phyloP scores from a whole-genome alignment of 2,797 vertebrate species.

The Scyliorhinus canicula region DNA sequence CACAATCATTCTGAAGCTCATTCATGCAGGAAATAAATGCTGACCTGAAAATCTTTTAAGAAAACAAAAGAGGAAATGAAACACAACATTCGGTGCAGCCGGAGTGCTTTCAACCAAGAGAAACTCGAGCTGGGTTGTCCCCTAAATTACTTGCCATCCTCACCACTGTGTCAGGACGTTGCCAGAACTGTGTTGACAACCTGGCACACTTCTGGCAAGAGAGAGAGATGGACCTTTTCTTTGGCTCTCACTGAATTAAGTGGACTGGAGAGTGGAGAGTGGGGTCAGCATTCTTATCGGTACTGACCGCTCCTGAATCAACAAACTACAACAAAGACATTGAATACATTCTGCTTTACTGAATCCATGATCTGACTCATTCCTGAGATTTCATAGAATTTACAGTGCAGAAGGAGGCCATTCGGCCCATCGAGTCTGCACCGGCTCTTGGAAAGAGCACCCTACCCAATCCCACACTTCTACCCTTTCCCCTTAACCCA shows the following conservation, averaged over 20 bases:
- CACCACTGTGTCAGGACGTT: background rate
- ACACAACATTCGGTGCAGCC: background rate
- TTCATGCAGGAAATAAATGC: slow-evolving; percentile 52
- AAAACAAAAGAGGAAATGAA: background rate
- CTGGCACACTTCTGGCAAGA: background rate
- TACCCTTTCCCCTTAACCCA: too few relatives aligned
- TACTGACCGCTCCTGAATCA: background rate
- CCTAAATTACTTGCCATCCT: background rate
- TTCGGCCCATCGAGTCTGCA: too few relatives aligned
- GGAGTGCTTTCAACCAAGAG: background rate
- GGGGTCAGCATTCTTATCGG: background rate
- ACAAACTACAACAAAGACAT: background rate
- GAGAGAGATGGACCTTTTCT: background rate
- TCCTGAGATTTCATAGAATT: too few relatives aligned
- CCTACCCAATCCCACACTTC: too few relatives aligned
- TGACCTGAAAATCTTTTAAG: slow-evolving; percentile 51
- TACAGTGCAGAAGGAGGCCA: too few relatives aligned
- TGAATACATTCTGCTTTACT: background rate
- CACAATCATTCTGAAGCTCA: slow-evolving; percentile 52
- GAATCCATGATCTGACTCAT: background rate
- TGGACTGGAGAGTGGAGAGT: background rate
- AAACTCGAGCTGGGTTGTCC: too few relatives aligned
- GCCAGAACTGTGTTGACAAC: background rate
- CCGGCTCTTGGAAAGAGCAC: too few relatives aligned
- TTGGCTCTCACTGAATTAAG: too few relatives aligned